Base-by-base conservation (phyloP, 2,113 vertebrate species). In the Pongo abelii region DNA sequence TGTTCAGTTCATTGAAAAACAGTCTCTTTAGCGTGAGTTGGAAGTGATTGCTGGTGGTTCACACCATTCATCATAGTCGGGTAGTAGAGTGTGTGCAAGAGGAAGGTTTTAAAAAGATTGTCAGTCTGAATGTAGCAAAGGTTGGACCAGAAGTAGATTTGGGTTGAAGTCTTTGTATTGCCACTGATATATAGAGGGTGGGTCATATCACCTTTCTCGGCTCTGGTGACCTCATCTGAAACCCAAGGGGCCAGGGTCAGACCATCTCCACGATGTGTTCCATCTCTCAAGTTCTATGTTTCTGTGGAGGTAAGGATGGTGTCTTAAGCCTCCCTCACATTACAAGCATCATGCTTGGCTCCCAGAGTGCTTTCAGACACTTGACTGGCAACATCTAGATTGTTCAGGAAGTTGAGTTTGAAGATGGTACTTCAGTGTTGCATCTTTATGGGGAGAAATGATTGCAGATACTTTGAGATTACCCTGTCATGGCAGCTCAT, bases 161-260 rank as follows among this genome's bases (percentile, higher is more conserved):
- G 64, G 57, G 11, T 90, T 88, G 79, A 86, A 92, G 75, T 95
- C 38, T 64, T 87, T 95, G 61, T 57, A 18, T 35, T 79, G 86
- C 52, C n/a, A 48, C 48, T 8, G 20, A 80, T 61, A 30, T 17
- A 8, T 5, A 23, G 2, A 74, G 57, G 79, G 57, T 77, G 67
- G 43, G 35, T 75, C 35, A 3, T 48, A n/a, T 79, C 74, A 43
- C 61, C 43, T 90, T 30, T 80, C 5, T 80, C 89, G 48, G 38
- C 35, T 13, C 20, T 43, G 20, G 27, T 48, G 69, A 72, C 16
- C 6, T 91, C 46, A 35, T 38, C 35, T 78, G 74, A 84, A 96
- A 84, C 38, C 4, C 3, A 22, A 27, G 48, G 48, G 3, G 46
- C 46, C 50, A n/a, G 14, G 35, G 40, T 43, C 67, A 35, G 27